A percentile compares a stretch with the other conserved stretches of the same genome.
These are phyloP conservation scores for Platypus cylindrus DNA, from an alignment of 2,888 invertebrate genomes.

Conservation along the genomic window DNA sequence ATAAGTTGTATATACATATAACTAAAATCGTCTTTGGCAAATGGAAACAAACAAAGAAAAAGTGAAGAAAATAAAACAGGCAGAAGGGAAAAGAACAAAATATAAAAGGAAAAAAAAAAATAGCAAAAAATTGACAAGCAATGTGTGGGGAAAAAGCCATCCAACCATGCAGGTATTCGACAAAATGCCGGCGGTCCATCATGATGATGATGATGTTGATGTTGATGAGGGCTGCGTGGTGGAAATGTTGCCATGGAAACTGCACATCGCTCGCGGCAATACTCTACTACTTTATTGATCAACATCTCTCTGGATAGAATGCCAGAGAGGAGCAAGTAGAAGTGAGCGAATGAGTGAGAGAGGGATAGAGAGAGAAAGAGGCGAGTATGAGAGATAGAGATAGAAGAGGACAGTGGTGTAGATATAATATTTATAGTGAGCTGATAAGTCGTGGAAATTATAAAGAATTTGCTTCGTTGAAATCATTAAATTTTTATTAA, in stretches of 20 bases:
- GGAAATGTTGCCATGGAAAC: slow-evolving; percentile 24
- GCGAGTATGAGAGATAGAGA: too few species aligned
- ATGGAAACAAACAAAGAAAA: neutral
- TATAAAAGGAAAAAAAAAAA: neutral
- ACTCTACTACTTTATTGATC: slow-evolving; percentile 27
- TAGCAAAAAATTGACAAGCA: neutral
- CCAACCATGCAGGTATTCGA: slow-evolving; percentile 17
- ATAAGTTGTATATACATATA: neutral
- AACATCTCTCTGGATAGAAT: slow-evolving; percentile 14
- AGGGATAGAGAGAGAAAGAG: too few species aligned
- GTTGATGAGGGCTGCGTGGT: slow-evolving; percentile 10
- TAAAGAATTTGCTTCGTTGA: too few species aligned
- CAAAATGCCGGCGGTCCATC: slow-evolving; percentile 12
- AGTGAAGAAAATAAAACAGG: neutral
- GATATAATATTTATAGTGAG: too few species aligned
- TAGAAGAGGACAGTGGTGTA: too few species aligned
- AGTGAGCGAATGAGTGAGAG: too few species aligned
- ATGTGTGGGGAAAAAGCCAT: slow-evolving; percentile 12
- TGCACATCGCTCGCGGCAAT: slow-evolving; percentile 28
- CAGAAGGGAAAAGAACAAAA: neutral
- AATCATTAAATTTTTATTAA: too few species aligned
- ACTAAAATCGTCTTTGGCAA: neutral
- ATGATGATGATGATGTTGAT: too few species aligned
- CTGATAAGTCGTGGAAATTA: too few species aligned
- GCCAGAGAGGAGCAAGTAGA: too few species aligned